Percentiles rank a stretch among this genome's conserved stretches.
These are phyloP conservation scores for Dicentrarchus labrax DNA, from an alignment of 2,113 vertebrate genomes.

Conservation along the genomic window DNA sequence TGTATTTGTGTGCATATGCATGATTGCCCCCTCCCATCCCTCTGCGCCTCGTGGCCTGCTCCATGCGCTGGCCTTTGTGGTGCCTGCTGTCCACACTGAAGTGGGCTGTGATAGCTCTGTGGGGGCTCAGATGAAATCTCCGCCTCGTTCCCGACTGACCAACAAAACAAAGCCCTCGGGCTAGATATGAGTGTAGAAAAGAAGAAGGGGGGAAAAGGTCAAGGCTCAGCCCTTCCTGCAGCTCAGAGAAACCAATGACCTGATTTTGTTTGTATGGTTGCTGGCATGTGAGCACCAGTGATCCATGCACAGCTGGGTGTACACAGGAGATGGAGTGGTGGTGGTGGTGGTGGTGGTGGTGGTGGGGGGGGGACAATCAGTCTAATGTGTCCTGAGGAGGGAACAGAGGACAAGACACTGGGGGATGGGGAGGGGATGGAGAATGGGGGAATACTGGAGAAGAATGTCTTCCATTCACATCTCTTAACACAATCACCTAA, in stretches of 20 bases:
- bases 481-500: too few species aligned
- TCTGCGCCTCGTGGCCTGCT: constrained; percentile 1
- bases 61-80: constrained; percentile 12
- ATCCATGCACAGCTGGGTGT: constrained; percentile 56
- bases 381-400: too few species aligned
- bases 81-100: constrained; percentile 24
- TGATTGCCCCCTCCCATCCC: not conserved
- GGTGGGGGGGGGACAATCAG: not conserved
- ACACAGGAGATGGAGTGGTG: not conserved
- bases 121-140: constrained; percentile 21
- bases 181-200: constrained; percentile 41
- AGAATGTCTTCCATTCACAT: too few species aligned
- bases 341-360: too few species aligned
- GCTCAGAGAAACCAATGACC: constrained; percentile 73
- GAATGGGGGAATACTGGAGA: too few species aligned
- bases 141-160: constrained; percentile 34
- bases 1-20: not conserved
- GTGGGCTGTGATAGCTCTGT: constrained; percentile 43
- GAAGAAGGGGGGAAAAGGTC: constrained; percentile 49
- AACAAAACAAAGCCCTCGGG: constrained; percentile 23
- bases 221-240: constrained; percentile 59
- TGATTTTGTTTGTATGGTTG: constrained; percentile 61
- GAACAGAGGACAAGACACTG: too few species aligned
- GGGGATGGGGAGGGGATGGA: too few species aligned
- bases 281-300: constrained; percentile 64